phyloP scores from a whole-genome alignment of 1,140 invertebrate genomes.

The Magallana gigas region DNA sequence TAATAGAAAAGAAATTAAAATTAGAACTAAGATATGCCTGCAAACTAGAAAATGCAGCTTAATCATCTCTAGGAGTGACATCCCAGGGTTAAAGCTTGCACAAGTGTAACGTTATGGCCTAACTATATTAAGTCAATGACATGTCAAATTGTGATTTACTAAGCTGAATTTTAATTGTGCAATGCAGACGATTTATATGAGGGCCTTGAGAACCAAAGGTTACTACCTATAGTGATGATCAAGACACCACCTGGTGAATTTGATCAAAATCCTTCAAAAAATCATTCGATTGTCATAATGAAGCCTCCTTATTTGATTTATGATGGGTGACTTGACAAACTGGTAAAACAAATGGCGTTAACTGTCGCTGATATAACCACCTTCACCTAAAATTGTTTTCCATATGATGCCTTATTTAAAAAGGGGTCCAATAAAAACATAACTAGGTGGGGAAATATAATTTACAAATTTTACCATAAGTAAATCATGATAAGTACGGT shows the following conservation, averaged over 20 bases:
- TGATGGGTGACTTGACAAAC: neutral
- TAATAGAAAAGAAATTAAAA: conserved; percentile 13
- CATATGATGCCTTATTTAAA: neutral
- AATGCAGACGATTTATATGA: neutral
- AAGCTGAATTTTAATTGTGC: neutral
- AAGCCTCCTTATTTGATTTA: neutral
- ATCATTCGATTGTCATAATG: neutral
- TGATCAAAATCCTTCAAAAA: neutral
- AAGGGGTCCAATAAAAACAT: neutral
- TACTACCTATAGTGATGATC: neutral
- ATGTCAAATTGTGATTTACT: neutral
- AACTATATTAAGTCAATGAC: conserved; percentile 8
- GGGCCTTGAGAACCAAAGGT: neutral
- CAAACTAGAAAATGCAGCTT: neutral
- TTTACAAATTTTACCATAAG: neutral
- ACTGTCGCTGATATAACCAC: neutral
- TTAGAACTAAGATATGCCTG: neutral
- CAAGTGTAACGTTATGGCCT: neutral
- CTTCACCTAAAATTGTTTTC: neutral
- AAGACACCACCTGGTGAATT: conserved; percentile 10
- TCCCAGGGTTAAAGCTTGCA: neutral
- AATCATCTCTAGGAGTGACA: conserved; percentile 1
- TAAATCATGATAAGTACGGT: neutral
- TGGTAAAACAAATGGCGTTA: neutral
- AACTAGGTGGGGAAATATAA: neutral